These are phyloP conservation scores for Polypterus senegalus DNA, from an alignment of 2,113 vertebrate genomes.

Conservation along the genomic window DNA sequence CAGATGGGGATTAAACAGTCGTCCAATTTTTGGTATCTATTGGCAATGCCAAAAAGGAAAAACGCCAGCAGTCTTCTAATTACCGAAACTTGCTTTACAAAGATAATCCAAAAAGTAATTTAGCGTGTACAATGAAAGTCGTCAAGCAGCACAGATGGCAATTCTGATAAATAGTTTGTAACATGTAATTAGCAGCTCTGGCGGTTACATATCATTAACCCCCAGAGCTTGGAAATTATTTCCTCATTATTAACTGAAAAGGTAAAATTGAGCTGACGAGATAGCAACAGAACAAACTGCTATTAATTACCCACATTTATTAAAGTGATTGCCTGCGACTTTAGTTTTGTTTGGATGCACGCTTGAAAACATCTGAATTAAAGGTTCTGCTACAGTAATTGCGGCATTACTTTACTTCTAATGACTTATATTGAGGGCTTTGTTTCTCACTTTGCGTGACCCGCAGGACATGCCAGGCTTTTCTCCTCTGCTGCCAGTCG, in stretches of 20 bases:
- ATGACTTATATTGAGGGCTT: background rate
- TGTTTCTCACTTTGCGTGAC: background rate
- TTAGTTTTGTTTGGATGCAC: conserved; percentile 50
- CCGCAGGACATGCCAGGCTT: background rate
- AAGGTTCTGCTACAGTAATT: conserved; percentile 56
- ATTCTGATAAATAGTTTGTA: conserved; percentile 99
- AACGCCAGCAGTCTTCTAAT: conserved; percentile 84
- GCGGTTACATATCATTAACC: conserved; percentile 99
- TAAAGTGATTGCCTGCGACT: conserved; percentile 72
- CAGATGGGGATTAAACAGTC: conserved; percentile 41
- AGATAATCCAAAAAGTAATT: conserved; percentile 99
- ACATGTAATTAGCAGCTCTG: conserved; percentile 96
- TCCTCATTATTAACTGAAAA: conserved; percentile 96
- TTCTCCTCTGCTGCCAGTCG: too few species aligned
- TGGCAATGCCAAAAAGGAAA: conserved; percentile 57
- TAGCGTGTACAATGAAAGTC: conserved; percentile 86
- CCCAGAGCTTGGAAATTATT: conserved; percentile 95
- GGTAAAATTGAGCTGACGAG: conserved; percentile 97
- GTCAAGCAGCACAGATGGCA: conserved; percentile 89
- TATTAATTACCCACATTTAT: conserved; percentile 79
- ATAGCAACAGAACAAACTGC: conserved; percentile 91
- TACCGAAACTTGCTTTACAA: conserved; percentile 97
- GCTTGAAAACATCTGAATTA: conserved; percentile 67
- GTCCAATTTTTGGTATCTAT: conserved; percentile 34
- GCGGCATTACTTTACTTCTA: conserved; percentile 37